These are phyloP conservation scores for Brachyalestes nurse DNA, from an alignment of 2,797 vertebrate species.

Conservation along the genomic window DNA sequence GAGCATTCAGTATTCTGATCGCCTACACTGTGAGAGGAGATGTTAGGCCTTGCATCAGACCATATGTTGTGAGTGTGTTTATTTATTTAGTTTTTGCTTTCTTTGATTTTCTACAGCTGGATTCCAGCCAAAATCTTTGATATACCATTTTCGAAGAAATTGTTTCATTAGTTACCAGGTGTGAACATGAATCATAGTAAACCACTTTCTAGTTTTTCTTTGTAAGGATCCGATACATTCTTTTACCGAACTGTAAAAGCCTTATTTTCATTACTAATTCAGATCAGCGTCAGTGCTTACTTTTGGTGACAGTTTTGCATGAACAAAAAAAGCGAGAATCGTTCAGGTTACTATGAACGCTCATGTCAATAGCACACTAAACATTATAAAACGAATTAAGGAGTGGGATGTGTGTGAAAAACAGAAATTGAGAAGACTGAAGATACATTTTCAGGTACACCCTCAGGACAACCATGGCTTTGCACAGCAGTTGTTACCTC, in stretches of 20 bases:
- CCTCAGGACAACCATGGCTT: constrained; percentile 70
- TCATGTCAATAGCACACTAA: background rate
- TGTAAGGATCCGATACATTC: background rate
- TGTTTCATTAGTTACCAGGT: constrained; percentile 45
- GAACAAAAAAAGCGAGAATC: background rate
- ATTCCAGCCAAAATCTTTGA: constrained; percentile 42
- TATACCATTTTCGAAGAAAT: constrained; percentile 4
- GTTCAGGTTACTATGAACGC: background rate
- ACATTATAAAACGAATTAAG: background rate
- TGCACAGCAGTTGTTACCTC: constrained; percentile 69
- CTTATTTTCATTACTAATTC: background rate
- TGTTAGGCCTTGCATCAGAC: constrained; percentile 54
- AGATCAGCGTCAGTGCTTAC: background rate
- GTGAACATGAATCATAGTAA: constrained; percentile 30
- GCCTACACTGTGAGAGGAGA: constrained; percentile 53
- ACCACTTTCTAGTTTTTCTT: background rate
- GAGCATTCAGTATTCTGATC: constrained; percentile 67
- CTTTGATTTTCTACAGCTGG: constrained; percentile 52
- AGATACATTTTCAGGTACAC: constrained; percentile 58
- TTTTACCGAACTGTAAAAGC: background rate
- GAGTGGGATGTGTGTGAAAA: constrained; percentile 4
- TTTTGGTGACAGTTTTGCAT: background rate
- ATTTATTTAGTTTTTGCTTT: constrained; percentile 23
- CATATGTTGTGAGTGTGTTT: constrained; percentile 7
- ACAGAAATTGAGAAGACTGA: background rate